These are phyloP conservation scores for Prosopocoilus inquinatus DNA, from an alignment of 2,888 invertebrate genomes.

Conservation along the genomic window DNA sequence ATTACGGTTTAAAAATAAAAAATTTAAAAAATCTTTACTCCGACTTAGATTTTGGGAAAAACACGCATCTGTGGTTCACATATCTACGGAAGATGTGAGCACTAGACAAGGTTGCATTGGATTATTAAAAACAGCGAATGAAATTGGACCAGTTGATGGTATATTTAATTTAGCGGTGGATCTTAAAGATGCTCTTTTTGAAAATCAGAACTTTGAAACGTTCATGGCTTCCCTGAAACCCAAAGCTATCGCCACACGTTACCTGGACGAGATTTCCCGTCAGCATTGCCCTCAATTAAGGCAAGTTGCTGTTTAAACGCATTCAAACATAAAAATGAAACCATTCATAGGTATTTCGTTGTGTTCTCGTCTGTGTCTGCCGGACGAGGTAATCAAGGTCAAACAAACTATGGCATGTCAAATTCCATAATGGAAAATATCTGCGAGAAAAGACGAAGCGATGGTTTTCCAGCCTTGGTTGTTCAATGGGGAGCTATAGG, in stretches of 20 bases:
- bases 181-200: conserved; percentile 71
- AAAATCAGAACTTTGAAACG: conserved; percentile 70
- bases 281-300: conserved; percentile 54
- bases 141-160: conserved; percentile 73
- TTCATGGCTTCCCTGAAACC: conserved; percentile 70
- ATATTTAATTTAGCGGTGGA: conserved; percentile 89
- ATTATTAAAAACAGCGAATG: conserved; percentile 64
- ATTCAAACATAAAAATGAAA: not conserved
- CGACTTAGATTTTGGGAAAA: conserved; percentile 58
- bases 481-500: conserved; percentile 94
- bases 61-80: conserved; percentile 65
- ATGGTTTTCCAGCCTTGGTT: conserved; percentile 76
- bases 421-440: conserved; percentile 90
- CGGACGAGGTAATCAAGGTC: conserved; percentile 88
- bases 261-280: conserved; percentile 70
- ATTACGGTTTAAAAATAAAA: no score
- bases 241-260: conserved; percentile 77
- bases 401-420: conserved; percentile 87
- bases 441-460: conserved; percentile 68
- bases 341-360: conserved; percentile 66
- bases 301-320: conserved; percentile 38
- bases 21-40: not conserved
- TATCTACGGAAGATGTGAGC: conserved; percentile 72
- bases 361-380: conserved; percentile 90
- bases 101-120: conserved; percentile 66